These are phyloP conservation scores for Etheostoma cragini DNA, from an alignment of 2,113 vertebrate genomes.

Conservation along the genomic window DNA sequence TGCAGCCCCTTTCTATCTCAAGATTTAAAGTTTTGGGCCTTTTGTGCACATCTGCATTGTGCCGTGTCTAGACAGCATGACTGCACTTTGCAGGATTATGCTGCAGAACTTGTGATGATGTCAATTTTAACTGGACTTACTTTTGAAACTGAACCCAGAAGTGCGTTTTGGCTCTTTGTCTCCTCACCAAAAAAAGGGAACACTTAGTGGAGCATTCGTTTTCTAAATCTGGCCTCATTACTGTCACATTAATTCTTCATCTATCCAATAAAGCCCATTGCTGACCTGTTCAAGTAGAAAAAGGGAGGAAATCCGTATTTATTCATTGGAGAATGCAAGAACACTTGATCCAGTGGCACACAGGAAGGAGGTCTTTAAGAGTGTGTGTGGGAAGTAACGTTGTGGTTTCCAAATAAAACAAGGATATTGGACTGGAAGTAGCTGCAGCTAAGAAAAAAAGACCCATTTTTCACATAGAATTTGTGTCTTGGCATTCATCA, in stretches of 20 bases:
- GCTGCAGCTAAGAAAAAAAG: constrained; percentile 2
- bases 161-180: neutral
- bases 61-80: neutral
- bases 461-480: neutral
- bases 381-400: neutral
- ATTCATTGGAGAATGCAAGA: neutral
- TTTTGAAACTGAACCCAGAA: neutral
- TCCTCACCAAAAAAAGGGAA: constrained; percentile 66
- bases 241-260: constrained; percentile 56
- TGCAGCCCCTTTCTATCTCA: neutral
- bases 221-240: constrained; percentile 49
- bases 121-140: neutral
- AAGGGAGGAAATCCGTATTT: neutral
- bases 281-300: neutral
- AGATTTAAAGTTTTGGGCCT: neutral
- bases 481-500: constrained; percentile 16
- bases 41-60: too few species aligned
- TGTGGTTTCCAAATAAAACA: constrained; percentile 10
- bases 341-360: constrained; percentile 28
- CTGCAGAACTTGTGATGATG: neutral
- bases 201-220: constrained; percentile 18
- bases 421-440: constrained; percentile 23
- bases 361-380: constrained; percentile 50
- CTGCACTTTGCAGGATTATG: neutral
- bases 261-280: constrained; percentile 24